Percentiles rank a stretch among this genome's conserved stretches.
Conservation (phyloP, 2,797 vertebrate species). For the Muscicapa striata region DNA sequence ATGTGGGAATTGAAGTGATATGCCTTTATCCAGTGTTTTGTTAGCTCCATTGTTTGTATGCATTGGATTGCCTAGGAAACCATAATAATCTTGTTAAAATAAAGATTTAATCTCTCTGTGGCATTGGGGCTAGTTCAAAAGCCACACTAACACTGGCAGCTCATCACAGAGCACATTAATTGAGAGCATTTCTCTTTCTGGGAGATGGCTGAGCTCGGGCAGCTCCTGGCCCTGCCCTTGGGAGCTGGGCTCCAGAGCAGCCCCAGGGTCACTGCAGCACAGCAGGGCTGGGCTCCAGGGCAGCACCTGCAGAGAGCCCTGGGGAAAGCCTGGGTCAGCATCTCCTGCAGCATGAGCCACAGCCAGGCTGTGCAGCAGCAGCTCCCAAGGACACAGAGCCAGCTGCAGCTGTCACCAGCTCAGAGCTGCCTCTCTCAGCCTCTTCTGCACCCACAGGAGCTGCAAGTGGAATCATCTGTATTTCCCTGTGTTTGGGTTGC, state of each 20-base stretch:
- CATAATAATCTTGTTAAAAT: constrained; percentile 57
- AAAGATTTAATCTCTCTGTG: constrained; percentile 39
- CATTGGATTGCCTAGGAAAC: constrained; percentile 57
- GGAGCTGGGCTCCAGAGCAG: neutral
- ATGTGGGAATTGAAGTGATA: constrained; percentile 24
- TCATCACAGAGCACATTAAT: neutral
- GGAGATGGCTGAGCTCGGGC: neutral
- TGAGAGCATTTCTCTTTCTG: neutral
- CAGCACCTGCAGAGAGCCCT: neutral
- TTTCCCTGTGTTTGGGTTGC: neutral
- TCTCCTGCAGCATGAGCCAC: neutral
- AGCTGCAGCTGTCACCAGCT: neutral
- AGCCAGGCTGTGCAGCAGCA: neutral
- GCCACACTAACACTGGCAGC: neutral
- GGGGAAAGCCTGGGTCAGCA: neutral
- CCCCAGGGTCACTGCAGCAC: neutral
- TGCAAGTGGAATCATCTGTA: neutral
- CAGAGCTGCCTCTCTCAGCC: neutral
- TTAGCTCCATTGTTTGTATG: constrained; percentile 59
- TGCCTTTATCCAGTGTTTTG: neutral
- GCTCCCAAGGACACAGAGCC: neutral
- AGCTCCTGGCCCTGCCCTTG: neutral
- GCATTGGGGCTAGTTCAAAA: constrained; percentile 22
- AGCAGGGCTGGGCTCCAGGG: neutral
- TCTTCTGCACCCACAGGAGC: neutral